phyloP scores from a whole-genome alignment of 2,113 vertebrate genomes.

The Odocoileus virginianus region DNA sequence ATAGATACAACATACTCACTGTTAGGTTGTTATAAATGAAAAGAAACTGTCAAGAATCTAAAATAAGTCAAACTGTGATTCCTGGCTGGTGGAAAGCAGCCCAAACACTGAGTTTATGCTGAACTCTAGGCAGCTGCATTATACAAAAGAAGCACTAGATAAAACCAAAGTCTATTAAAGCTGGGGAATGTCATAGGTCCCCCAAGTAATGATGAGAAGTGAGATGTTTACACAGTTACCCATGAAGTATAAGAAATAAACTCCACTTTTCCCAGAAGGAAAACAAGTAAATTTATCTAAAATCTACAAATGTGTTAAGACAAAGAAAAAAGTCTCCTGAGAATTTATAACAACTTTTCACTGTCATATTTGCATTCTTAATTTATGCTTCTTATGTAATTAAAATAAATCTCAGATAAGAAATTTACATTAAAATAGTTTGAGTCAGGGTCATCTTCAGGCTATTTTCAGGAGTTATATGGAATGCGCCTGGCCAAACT shows the following conservation, averaged over 20 bases:
- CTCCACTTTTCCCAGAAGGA: background rate
- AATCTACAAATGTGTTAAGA: background rate
- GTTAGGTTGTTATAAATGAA: background rate
- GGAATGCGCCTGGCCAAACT: fast-evolving
- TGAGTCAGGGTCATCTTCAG: background rate
- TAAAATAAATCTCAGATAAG: background rate
- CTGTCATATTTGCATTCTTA: background rate
- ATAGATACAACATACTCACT: background rate
- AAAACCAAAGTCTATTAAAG: background rate
- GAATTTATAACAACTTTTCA: background rate
- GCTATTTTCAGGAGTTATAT: background rate
- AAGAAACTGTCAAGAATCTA: background rate
- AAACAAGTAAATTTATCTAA: background rate
- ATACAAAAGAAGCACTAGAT: background rate
- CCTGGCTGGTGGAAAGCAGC: background rate
- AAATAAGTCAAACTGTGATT: background rate
- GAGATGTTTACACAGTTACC: background rate
- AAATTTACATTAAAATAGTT: background rate
- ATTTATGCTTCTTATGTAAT: background rate
- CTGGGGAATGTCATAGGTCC: background rate
- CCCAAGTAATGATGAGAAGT: background rate
- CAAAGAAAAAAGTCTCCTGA: background rate
- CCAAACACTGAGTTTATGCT: background rate
- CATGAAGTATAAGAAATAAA: background rate
- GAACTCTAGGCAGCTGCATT: background rate